Base-by-base conservation (phyloP, 2,797 vertebrate species). In the Bucorvus abyssinicus region DNA sequence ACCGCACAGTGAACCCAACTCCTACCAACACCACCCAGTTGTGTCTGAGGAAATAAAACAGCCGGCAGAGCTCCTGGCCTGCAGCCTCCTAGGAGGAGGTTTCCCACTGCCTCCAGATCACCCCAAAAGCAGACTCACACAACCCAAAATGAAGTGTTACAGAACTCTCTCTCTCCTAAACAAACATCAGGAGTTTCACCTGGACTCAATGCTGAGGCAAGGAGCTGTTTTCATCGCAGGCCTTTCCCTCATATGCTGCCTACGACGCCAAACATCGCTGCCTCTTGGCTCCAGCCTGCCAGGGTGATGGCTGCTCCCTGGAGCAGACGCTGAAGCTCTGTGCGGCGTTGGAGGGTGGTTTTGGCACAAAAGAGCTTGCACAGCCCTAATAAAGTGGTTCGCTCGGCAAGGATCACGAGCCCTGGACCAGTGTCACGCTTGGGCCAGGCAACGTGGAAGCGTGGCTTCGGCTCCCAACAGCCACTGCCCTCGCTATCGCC, bases 221-320 rank as follows among this genome's bases (percentile, higher is more conserved):
- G 59, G 59, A 64, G 68, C 45, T 55, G 85, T 23, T 77, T 64
- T 15, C 47, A 71, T 84, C 92, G 90, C 87, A 87, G 45, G 27
- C 65, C 30, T 42, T 42, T 84, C 45, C 88, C 77, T 47, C 4
- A 1, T 10, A 53, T 1, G 0, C 16, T 3, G 40, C 84, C 69
- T 50, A 73, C 2, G 52, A 21, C 74, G 63, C 53, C 2, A 9
- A 67, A 59, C 19, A 63, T 24, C 20, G 47, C 87, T 74, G 89
- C 76, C 84, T 74, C 82, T 17, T 49, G 78, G 84, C 94, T 91
- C 29, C 64, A 42, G 94, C 76, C 79, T 52, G 75, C 84, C 79
- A 65, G 29, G 93, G 55, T 36, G 69, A 96, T 94, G 96, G 95
- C 96, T 94, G 96, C 93, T 97, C 78, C 34, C 63, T 80, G 93